A percentile compares a stretch with the other conserved stretches of the same genome.
These are phyloP conservation scores for Onychomys arenicola DNA, from an alignment of 2,797 vertebrate genomes.

Conservation along the genomic window DNA sequence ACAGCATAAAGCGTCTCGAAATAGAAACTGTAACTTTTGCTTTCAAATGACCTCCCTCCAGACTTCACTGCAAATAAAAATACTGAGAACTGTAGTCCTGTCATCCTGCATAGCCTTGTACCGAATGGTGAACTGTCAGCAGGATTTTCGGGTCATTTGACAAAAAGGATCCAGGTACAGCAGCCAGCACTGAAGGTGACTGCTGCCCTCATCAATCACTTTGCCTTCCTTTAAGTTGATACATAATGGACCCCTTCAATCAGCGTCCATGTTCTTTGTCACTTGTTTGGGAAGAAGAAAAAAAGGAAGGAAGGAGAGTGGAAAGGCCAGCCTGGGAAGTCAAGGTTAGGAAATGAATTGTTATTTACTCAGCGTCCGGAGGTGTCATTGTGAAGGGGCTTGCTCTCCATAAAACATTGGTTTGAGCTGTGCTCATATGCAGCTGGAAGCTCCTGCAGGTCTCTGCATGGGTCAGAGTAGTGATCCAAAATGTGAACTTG, in stretches of 20 bases:
- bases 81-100: slow-evolving; percentile 84
- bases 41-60: slow-evolving; percentile 67
- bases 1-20: slow-evolving; percentile 66
- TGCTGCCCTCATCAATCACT: slow-evolving; percentile 98
- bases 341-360: slow-evolving; percentile 96
- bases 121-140: slow-evolving; percentile 97
- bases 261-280: slow-evolving; percentile 97
- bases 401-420: slow-evolving; percentile 86
- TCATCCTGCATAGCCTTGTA: slow-evolving; percentile 87
- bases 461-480: slow-evolving; percentile 89
- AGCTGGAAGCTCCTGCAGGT: slow-evolving; percentile 89
- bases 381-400: slow-evolving; percentile 86
- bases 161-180: slow-evolving; percentile 97
- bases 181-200: slow-evolving; percentile 98
- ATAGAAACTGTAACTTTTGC: slow-evolving; percentile 67
- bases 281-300: slow-evolving; percentile 90
- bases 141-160: slow-evolving; percentile 99
- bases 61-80: slow-evolving; percentile 88
- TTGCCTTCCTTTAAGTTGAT: slow-evolving; percentile 99
- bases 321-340: slow-evolving; percentile 89
- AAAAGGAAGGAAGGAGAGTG: slow-evolving; percentile 70
- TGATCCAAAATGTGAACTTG: slow-evolving; percentile 90
- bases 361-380: slow-evolving; percentile 92
- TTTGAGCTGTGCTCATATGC: slow-evolving; percentile 93
- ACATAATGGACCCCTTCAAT: slow-evolving; percentile 99